A percentile compares a stretch with the other conserved stretches of the same genome.
Conservation (phyloP, 2,113 vertebrate genomes). For the Halcyon malimbica region DNA sequence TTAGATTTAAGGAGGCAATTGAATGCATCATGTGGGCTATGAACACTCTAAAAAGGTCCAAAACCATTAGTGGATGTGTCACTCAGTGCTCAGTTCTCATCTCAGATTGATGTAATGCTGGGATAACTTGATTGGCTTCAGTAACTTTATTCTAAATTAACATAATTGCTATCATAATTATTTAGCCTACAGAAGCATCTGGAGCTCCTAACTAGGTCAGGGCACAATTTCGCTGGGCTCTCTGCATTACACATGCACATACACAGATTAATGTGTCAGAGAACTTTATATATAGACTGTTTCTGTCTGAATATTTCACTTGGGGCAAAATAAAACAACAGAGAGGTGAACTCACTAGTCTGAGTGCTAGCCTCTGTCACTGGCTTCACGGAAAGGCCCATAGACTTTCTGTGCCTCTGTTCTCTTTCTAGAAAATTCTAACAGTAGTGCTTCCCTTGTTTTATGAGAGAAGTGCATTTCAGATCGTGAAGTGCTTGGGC, state of each 20-base stretch:
- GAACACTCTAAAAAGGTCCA: constrained; percentile 37
- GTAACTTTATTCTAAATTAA: constrained; percentile 63
- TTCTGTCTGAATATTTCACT: background rate
- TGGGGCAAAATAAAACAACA: background rate
- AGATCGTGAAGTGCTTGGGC: constrained; percentile 22
- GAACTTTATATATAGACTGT: background rate
- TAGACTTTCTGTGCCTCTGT: background rate
- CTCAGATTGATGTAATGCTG: background rate
- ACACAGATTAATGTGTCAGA: background rate
- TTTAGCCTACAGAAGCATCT: constrained; percentile 54
- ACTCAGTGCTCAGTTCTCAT: constrained; percentile 20
- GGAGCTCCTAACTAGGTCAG: constrained; percentile 57
- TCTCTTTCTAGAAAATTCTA: constrained; percentile 11
- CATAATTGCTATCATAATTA: constrained; percentile 64
- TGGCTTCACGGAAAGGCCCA: background rate
- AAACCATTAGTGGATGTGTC: constrained; percentile 39
- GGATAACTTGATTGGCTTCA: constrained; percentile 58
- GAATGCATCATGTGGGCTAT: constrained; percentile 24
- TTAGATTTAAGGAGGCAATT: constrained; percentile 64
- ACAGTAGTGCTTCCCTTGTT: background rate
- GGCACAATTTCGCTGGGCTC: background rate
- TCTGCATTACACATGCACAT: background rate
- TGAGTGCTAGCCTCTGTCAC: background rate
- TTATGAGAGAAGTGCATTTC: constrained; percentile 22
- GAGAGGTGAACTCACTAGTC: background rate